A percentile compares a stretch with the other conserved stretches of the same genome.
phyloP scores from a whole-genome alignment of 2,888 invertebrate genomes.

The Ichneumon xanthorius region DNA sequence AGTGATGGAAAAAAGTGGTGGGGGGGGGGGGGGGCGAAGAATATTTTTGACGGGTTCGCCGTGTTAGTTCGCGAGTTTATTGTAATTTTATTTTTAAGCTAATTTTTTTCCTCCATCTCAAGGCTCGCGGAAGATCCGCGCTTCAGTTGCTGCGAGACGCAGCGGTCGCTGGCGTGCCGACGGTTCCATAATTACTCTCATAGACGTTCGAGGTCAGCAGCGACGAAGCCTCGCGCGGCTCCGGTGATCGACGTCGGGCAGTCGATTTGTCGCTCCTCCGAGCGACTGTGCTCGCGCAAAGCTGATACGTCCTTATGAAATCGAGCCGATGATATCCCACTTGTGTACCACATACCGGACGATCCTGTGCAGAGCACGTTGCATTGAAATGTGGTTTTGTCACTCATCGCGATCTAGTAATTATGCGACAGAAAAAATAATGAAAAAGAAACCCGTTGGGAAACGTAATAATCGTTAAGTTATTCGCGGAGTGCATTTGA shows the following conservation, averaged over 20 bases:
- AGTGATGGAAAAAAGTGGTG: background rate
- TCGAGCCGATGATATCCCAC: background rate
- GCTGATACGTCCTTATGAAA: background rate
- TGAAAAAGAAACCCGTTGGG: background rate
- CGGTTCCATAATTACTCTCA: conserved; percentile 66
- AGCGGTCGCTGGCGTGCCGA: conserved; percentile 42
- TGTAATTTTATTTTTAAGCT: no score
- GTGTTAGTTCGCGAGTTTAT: background rate
- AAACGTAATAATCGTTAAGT: background rate
- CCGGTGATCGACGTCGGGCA: conserved; percentile 23
- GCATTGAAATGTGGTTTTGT: conserved; percentile 31
- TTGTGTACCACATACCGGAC: background rate
- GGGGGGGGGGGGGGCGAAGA: background rate
- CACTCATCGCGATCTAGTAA: conserved; percentile 29
- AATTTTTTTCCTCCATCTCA: conserved; percentile 16
- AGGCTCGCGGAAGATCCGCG: conserved; percentile 60
- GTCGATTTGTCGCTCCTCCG: conserved; percentile 35
- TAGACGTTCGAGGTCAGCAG: conserved; percentile 67
- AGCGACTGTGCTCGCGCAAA: background rate
- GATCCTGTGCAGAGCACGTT: background rate
- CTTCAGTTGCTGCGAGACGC: conserved; percentile 38
- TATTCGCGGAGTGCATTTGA: background rate
- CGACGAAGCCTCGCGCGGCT: conserved; percentile 52
- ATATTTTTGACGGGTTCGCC: background rate
- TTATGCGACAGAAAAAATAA: conserved; percentile 14